Evolutionary conservation across 2,888 invertebrate species (phyloP).

Genomic region (Matsumyia berberina): DNA sequence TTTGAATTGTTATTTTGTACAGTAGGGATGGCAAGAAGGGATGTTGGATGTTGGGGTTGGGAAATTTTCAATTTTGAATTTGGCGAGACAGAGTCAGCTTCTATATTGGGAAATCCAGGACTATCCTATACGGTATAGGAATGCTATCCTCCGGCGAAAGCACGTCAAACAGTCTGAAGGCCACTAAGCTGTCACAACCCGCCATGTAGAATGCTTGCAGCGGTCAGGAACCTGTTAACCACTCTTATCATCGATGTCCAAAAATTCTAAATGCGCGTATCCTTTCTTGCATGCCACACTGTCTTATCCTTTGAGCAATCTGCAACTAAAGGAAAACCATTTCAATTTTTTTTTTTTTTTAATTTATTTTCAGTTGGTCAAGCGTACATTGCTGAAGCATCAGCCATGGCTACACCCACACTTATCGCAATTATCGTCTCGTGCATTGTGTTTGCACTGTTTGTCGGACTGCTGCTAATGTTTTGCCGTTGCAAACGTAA

Average conservation of each 20-base stretch:
- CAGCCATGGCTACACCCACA: constrained; percentile 91
- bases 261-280: neutral
- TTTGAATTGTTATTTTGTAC: constrained; percentile 23
- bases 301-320: neutral
- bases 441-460: constrained; percentile 91
- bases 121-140: too few relatives aligned
- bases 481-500: constrained; percentile 94
- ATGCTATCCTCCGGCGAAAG: too few relatives aligned
- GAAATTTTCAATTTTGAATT: too few relatives aligned
- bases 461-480: constrained; percentile 90
- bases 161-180: too few relatives aligned
- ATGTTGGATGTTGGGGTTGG: neutral
- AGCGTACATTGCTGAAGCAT: constrained; percentile 91
- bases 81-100: too few relatives aligned
- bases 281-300: constrained; percentile 23
- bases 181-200: too few relatives aligned
- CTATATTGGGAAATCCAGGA: too few relatives aligned
- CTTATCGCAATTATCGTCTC: constrained; percentile 91
- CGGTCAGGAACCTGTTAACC: too few relatives aligned
- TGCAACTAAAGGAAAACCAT: neutral
- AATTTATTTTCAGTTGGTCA: constrained; percentile 88
- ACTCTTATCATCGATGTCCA: too few relatives aligned
- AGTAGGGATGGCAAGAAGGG: neutral
- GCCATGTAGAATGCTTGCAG: too few relatives aligned
- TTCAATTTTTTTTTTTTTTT: constrained; percentile 22